Conservation (phyloP, 2,113 vertebrate species). For the Argyrosomus japonicus region DNA sequence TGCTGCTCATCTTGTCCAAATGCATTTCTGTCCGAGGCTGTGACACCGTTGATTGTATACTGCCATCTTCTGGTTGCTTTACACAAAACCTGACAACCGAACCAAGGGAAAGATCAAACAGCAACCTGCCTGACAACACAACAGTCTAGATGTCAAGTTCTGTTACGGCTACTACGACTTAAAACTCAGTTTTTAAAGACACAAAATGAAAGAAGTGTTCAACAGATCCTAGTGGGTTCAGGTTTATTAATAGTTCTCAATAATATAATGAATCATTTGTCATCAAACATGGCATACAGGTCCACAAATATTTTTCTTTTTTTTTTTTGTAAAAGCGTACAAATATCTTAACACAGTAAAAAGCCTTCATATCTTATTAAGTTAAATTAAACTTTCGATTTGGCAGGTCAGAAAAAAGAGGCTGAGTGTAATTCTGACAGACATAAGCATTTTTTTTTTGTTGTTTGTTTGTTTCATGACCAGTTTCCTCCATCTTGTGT, state of each 20-base stretch:
- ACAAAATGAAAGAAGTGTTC: neutral
- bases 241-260: conserved; percentile 72
- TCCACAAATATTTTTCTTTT: conserved; percentile 24
- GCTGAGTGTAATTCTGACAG: neutral
- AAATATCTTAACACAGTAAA: conserved; percentile 65
- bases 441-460: neutral
- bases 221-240: conserved; percentile 21
- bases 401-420: conserved; percentile 10
- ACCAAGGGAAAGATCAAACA: neutral
- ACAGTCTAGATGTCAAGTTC: neutral
- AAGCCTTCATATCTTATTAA: conserved; percentile 71
- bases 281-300: conserved; percentile 58
- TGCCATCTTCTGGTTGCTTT: conserved; percentile 67
- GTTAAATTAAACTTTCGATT: conserved; percentile 62
- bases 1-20: neutral
- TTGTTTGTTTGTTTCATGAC: neutral
- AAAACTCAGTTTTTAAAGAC: neutral
- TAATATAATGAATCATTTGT: conserved; percentile 45
- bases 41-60: conserved; percentile 22
- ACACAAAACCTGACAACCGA: neutral
- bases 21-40: neutral
- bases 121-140: neutral
- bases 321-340: conserved; percentile 49
- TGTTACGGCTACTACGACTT: neutral
- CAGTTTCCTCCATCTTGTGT: conserved; percentile 15